phyloP scores from a whole-genome alignment of 2,888 invertebrate genomes.

The Ischnura elegans region DNA sequence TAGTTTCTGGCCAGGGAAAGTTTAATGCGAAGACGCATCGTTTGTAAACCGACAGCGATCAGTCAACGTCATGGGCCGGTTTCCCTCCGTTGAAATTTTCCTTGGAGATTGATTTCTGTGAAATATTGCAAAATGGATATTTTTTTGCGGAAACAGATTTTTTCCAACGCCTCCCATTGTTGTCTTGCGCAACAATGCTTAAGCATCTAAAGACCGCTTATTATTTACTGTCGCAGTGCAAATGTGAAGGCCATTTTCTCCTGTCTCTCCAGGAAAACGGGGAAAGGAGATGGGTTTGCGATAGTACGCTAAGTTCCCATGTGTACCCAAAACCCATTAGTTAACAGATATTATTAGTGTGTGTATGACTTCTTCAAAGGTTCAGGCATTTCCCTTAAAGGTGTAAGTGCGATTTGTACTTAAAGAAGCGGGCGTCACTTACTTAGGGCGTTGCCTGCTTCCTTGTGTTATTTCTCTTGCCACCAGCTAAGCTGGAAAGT shows the following conservation, averaged over 20 bases:
- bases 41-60: background rate
- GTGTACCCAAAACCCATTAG: conserved; percentile 42
- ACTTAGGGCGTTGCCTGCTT: background rate
- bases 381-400: background rate
- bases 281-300: background rate
- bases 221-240: conserved; percentile 45
- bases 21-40: background rate
- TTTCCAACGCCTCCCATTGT: background rate
- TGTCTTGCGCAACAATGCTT: conserved; percentile 16
- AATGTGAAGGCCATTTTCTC: conserved; percentile 36
- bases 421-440: background rate
- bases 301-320: background rate
- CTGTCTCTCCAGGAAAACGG: background rate
- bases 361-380: conserved; percentile 26
- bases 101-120: conserved; percentile 1
- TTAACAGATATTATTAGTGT: conserved; percentile 35
- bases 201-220: background rate
- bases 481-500: background rate
- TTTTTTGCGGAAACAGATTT: background rate
- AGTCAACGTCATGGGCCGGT: background rate
- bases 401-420: background rate
- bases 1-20: background rate
- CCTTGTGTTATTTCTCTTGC: background rate
- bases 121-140: conserved; percentile 20
- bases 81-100: background rate